Evolutionary conservation across 1,140 invertebrate genomes (phyloP).

Genomic region (honey bee (Apis mellifera)): Amel_HAv3.1 CM009937.2:10416001-10416500

Average conservation of each 20-base stretch:
- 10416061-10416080: constrained; percentile 17
- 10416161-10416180: constrained; percentile 44
- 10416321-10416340: constrained; percentile 58
- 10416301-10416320: constrained; percentile 48
- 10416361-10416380: background rate
- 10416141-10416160: constrained; percentile 57
- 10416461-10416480: too few relatives aligned
- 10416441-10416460: background rate
- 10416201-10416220: constrained; percentile 56
- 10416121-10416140: constrained; percentile 65
- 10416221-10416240: constrained; percentile 46
- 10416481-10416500: too few relatives aligned
- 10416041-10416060: background rate
- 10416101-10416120: constrained; percentile 49
- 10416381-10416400: constrained; percentile 1
- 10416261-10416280: constrained; percentile 44
- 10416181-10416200: constrained; percentile 56
- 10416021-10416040: background rate
- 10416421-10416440: background rate
- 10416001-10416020: too few relatives aligned
- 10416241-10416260: constrained; percentile 62
- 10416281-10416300: constrained; percentile 34
- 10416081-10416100: constrained; percentile 7
- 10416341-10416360: constrained; percentile 46
- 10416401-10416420: background rate